Conservation (phyloP, 2,888 invertebrate genomes). For the Leptopilina syphax region DNA sequence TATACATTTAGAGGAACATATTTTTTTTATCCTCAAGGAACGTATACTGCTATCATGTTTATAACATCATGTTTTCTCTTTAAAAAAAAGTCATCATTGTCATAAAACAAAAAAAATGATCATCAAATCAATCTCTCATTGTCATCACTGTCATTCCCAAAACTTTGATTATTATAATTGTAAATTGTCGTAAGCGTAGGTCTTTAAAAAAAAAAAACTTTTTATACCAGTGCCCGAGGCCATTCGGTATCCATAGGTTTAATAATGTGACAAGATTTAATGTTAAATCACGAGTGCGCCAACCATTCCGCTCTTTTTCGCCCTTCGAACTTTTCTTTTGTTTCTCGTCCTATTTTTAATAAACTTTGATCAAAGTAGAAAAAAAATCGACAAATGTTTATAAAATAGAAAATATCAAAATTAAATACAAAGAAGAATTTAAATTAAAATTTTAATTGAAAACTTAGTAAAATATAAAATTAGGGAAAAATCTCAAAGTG, state of each 20-base stretch:
- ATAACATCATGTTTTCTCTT: slow-evolving; percentile 1
- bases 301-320: slow-evolving; percentile 11
- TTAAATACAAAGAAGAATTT: too few relatives aligned
- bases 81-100: neutral
- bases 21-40: slow-evolving; percentile 21
- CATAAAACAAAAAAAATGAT: neutral
- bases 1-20: slow-evolving; percentile 30
- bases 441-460: too few relatives aligned
- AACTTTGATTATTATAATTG: slow-evolving; percentile 39
- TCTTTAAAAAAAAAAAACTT: slow-evolving; percentile 8
- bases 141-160: slow-evolving; percentile 34
- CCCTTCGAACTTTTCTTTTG: too few relatives aligned
- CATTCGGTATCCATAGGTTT: slow-evolving; percentile 13
- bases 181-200: slow-evolving; percentile 35
- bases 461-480: too few relatives aligned
- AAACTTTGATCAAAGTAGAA: too few relatives aligned
- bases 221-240: slow-evolving; percentile 38
- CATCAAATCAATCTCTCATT: slow-evolving; percentile 13
- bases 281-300: slow-evolving; percentile 31
- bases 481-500: too few relatives aligned
- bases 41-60: slow-evolving; percentile 36
- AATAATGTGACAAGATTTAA: slow-evolving; percentile 26
- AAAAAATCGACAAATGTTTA: too few relatives aligned
- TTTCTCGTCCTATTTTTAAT: too few relatives aligned
- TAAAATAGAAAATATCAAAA: too few relatives aligned